A percentile compares a stretch with the other conserved stretches of the same genome.
phyloP scores from a whole-genome alignment of 2,888 invertebrate genomes.

The Xanthorhoe designata region DNA sequence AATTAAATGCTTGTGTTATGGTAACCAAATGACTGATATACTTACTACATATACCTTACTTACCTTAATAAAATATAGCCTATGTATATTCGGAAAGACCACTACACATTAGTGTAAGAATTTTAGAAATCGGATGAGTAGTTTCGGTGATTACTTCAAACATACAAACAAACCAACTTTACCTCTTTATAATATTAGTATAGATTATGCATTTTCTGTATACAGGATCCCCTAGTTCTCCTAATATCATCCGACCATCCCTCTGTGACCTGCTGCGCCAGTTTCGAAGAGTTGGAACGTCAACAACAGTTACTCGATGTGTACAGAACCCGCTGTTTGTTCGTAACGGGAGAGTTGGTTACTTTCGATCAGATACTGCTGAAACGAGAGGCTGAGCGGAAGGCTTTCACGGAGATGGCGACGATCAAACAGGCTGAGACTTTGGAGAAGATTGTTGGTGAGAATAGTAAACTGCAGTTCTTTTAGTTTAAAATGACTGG shows the following conservation, averaged over 20 bases:
- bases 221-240: slow-evolving; percentile 82
- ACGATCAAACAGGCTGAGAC: slow-evolving; percentile 80
- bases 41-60: too few relatives aligned
- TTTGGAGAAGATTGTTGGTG: slow-evolving; percentile 78
- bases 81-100: too few relatives aligned
- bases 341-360: slow-evolving; percentile 80
- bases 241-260: slow-evolving; percentile 84
- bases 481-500: too few relatives aligned
- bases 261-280: slow-evolving; percentile 82
- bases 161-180: too few relatives aligned
- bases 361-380: slow-evolving; percentile 81
- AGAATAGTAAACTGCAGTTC: slow-evolving; percentile 26
- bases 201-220: not conserved
- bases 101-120: too few relatives aligned
- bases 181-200: too few relatives aligned
- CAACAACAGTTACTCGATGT: slow-evolving; percentile 80
- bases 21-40: too few relatives aligned
- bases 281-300: slow-evolving; percentile 76
- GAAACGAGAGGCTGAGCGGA: slow-evolving; percentile 75
- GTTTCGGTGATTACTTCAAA: too few relatives aligned
- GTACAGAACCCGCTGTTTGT: slow-evolving; percentile 80
- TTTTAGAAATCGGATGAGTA: too few relatives aligned
- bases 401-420: slow-evolving; percentile 82
- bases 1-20: too few relatives aligned
- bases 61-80: too few relatives aligned